These are phyloP conservation scores for Formica exsecta DNA, from an alignment of 1,140 invertebrate genomes.

Conservation along the genomic window DNA sequence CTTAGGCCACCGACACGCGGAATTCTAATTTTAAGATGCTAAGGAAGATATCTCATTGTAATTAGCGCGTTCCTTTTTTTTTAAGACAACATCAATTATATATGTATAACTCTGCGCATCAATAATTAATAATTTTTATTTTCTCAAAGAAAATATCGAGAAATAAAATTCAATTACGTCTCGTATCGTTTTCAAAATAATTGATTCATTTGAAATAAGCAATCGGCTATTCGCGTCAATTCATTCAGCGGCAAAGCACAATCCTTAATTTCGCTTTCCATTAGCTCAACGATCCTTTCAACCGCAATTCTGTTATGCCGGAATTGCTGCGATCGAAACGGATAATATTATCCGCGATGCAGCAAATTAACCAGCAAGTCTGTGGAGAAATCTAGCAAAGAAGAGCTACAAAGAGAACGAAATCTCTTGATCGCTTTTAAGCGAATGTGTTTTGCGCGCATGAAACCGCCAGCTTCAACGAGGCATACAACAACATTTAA, in stretches of 20 bases:
- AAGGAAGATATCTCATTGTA: not conserved
- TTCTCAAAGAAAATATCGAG: no score
- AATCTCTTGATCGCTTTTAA: conserved; percentile 1
- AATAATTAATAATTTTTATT: not conserved
- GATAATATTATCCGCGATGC: conserved; percentile 63
- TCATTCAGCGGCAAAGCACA: not conserved
- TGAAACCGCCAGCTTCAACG: not conserved
- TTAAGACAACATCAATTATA: not conserved
- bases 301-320: conserved; percentile 23
- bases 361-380: conserved; percentile 25
- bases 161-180: not conserved
- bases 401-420: not conserved
- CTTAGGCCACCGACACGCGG: conserved; percentile 2
- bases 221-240: not conserved
- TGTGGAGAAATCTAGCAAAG: conserved; percentile 2
- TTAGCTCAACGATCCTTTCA: conserved; percentile 26
- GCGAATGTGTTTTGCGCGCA: not conserved
- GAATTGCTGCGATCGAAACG: conserved; percentile 25
- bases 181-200: conserved; percentile 11
- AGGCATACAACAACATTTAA: not conserved
- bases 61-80: not conserved
- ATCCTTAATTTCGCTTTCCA: conserved; percentile 44
- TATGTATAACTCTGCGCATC: not conserved
- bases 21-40: not conserved
- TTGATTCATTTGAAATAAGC: not conserved